Conservation (phyloP, 2,113 vertebrate species). For the Thinocorus orbignyianus region DNA sequence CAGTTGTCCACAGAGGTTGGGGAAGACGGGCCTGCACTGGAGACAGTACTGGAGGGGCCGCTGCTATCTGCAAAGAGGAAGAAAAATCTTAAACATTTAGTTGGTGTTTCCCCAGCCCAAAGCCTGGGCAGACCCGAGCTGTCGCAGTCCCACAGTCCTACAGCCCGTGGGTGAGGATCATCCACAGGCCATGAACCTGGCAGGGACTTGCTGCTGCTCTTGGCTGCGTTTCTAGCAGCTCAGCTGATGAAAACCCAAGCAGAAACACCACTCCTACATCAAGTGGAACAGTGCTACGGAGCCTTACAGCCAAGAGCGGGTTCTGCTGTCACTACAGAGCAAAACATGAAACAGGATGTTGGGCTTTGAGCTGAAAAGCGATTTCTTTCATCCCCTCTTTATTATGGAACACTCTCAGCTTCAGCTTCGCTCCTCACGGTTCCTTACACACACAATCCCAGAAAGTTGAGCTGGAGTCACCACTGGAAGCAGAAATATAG, state of each 20-base stretch:
- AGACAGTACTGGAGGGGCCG: conserved; percentile 93
- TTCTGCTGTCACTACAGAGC: background rate
- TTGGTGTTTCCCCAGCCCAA: background rate
- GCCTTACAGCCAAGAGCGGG: background rate
- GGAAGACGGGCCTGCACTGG: conserved; percentile 93
- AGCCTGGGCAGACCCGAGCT: background rate
- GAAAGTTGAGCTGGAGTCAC: background rate
- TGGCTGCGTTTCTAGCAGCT: background rate
- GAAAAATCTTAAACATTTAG: background rate
- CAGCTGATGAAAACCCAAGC: background rate
- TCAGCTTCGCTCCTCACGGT: background rate
- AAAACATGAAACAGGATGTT: background rate
- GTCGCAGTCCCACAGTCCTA: background rate
- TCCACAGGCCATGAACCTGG: background rate
- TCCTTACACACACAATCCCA: background rate
- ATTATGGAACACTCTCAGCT: background rate
- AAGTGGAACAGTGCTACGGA: background rate
- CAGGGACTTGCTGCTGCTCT: background rate
- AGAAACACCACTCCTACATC: background rate
- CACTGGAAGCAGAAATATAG: background rate
- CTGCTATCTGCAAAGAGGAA: conserved; percentile 89
- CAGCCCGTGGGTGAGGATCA: background rate
- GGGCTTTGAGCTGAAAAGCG: background rate
- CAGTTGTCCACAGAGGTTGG: conserved; percentile 86
- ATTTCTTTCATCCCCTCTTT: background rate